A percentile compares a stretch with the other conserved stretches of the same genome.
phyloP scores from a whole-genome alignment of 2,797 vertebrate species.

The Spheniscus humboldti region DNA sequence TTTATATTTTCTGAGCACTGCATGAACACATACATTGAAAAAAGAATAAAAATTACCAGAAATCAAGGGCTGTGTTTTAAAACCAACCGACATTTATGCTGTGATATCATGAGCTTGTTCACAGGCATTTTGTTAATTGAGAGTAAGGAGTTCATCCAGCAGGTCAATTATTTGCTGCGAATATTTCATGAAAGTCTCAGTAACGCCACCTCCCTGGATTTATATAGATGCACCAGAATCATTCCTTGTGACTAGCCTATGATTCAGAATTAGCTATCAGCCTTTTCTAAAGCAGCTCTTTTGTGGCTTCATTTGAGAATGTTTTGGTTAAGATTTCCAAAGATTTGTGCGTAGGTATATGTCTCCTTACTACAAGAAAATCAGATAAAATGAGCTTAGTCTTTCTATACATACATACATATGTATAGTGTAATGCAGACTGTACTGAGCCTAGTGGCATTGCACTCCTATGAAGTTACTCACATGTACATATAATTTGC shows the following conservation, averaged over 20 bases:
- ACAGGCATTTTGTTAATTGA: background rate
- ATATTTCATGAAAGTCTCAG: background rate
- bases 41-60: background rate
- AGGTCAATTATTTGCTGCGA: background rate
- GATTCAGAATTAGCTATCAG: constrained; percentile 4
- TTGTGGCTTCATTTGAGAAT: background rate
- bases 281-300: background rate
- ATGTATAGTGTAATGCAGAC: background rate
- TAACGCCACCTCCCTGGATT: background rate
- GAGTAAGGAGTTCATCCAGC: background rate
- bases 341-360: background rate
- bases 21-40: background rate
- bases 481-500: background rate
- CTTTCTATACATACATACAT: background rate
- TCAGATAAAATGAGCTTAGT: background rate
- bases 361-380: background rate
- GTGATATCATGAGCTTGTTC: background rate
- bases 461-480: background rate
- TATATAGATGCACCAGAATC: background rate
- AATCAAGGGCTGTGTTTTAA: background rate
- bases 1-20: background rate
- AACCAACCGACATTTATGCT: background rate
- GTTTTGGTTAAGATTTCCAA: background rate
- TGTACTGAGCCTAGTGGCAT: background rate
- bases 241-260: background rate